These are phyloP conservation scores for Heterohyrax brucei DNA, from an alignment of 2,797 vertebrate species.

Conservation along the genomic window DNA sequence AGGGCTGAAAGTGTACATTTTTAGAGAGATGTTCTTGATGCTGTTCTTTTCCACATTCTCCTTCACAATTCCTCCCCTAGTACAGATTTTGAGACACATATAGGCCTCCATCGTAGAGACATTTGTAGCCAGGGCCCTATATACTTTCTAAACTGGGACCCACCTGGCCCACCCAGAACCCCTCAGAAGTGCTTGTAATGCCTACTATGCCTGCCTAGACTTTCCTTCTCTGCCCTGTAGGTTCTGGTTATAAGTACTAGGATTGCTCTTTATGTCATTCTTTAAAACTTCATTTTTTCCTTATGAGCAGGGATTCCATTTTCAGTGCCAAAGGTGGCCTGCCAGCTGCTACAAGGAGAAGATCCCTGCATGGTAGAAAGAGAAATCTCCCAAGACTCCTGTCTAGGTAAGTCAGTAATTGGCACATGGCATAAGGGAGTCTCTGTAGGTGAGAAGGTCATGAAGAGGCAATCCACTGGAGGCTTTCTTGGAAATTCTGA, in stretches of 20 bases:
- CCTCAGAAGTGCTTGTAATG: not conserved
- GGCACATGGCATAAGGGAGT: not conserved
- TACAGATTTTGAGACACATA: not conserved
- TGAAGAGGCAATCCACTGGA: not conserved
- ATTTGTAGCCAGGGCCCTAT: not conserved
- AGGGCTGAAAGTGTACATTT: not conserved
- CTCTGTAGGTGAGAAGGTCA: not conserved
- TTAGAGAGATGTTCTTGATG: not conserved
- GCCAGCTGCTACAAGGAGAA: constrained; percentile 71
- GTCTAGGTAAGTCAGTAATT: constrained; percentile 54
- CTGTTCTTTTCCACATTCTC: not conserved
- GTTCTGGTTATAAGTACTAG: not conserved
- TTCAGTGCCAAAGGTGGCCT: constrained; percentile 71
- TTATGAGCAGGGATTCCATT: constrained; percentile 66
- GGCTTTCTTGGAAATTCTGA: not conserved
- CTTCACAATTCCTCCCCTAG: not conserved
- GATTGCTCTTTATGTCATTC: not conserved
- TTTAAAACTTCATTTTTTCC: constrained; percentile 30
- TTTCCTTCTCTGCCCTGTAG: not conserved
- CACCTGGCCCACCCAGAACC: not conserved
- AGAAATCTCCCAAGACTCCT: not conserved
- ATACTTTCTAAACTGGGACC: not conserved
- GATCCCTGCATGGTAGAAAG: constrained; percentile 68
- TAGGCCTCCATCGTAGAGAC: not conserved
- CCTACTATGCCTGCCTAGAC: not conserved